Evolutionary conservation across 2,113 vertebrate species (phyloP), one percentile per base, ranked within the genome.

Genomic region (Xyrauchen texanus): DNA sequence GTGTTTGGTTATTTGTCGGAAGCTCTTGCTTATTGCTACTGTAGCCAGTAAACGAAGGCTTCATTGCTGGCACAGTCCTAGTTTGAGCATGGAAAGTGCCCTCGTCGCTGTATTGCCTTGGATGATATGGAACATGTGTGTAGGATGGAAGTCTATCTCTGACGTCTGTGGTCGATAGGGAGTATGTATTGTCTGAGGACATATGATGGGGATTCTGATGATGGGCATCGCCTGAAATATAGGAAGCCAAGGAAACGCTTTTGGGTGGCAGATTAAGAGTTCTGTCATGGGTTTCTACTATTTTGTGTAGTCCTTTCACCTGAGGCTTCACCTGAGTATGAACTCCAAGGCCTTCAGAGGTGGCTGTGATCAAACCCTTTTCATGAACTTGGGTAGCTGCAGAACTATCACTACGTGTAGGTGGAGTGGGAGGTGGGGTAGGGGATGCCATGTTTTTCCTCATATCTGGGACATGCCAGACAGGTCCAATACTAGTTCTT

Each of bases 401-500:
- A 83, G 96, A 99, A 76, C 96, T 99, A 86, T 99, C 96, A 6
- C 95, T 97, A 78, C 95, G 97, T 53, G 96, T 90, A 0, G 97
- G 96, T 4, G 95, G 95, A 7, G 89, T 91, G 0, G 96, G 97
- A 0, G 96, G 97, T 0, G 96, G 96, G 5, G 95, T 94, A 5
- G 95, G 95, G 0, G 94, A 89, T 8, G 93, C 89, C 0, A 84
- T 6, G 0, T 82, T 57, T 72, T 91, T 95, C 83, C 91, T 98
- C 84, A 94, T 96, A 51, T 98, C 96, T 0, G 97, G 98, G 47
- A 96, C 85, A 10, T 97, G 91, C 96, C 98, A 99, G 51, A 99
- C 91, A 0, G 96, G 97, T 52, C 95, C 96, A 2, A 90, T 93
- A 85, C 83, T 96, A 72, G 92, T 89, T 82, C 93, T 90, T 68